A percentile compares a stretch with the other conserved stretches of the same genome.
phyloP scores from a whole-genome alignment of 2,797 vertebrate species.

The Acanthurus tractus region DNA sequence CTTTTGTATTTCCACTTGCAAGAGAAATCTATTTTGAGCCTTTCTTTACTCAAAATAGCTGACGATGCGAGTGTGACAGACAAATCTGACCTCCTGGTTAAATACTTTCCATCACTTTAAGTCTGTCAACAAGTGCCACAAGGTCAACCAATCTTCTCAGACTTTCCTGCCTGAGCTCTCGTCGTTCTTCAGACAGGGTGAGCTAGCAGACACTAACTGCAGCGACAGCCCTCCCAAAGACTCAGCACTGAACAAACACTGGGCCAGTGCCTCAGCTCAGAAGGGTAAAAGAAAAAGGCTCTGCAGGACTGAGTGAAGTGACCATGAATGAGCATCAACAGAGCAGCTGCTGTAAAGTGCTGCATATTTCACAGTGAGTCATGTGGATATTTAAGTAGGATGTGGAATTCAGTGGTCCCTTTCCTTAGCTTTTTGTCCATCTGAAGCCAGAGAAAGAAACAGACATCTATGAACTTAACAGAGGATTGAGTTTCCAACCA shows the following conservation, averaged over 20 bases:
- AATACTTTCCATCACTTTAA: constrained; percentile 70
- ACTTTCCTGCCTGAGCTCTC: constrained; percentile 42
- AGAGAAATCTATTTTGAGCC: constrained; percentile 50
- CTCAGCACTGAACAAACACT: constrained; percentile 53
- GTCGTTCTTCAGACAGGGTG: constrained; percentile 43
- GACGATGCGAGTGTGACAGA: constrained; percentile 38
- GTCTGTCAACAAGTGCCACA: constrained; percentile 71
- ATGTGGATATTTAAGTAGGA: constrained; percentile 60
- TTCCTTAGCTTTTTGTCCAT: constrained; percentile 44
- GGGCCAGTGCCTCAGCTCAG: constrained; percentile 16
- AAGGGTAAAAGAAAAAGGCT: constrained; percentile 38
- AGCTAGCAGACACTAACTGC: constrained; percentile 48
- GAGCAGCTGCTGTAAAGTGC: constrained; percentile 61
- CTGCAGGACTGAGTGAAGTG: constrained; percentile 51
- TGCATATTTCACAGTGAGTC: constrained; percentile 54
- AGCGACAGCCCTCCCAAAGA: constrained; percentile 50
- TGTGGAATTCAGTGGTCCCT: constrained; percentile 62
- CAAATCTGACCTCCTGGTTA: constrained; percentile 53
- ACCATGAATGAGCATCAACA: constrained; percentile 64
- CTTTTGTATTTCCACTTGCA: constrained; percentile 57
- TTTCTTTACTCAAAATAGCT: constrained; percentile 32
- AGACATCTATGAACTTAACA: constrained; percentile 60
- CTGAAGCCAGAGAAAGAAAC: constrained; percentile 44
- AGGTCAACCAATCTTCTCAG: constrained; percentile 62
- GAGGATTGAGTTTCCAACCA: constrained; percentile 67